These are phyloP conservation scores for Apogon hyalosoma DNA, from an alignment of 2,797 vertebrate genomes.

Conservation along the genomic window DNA sequence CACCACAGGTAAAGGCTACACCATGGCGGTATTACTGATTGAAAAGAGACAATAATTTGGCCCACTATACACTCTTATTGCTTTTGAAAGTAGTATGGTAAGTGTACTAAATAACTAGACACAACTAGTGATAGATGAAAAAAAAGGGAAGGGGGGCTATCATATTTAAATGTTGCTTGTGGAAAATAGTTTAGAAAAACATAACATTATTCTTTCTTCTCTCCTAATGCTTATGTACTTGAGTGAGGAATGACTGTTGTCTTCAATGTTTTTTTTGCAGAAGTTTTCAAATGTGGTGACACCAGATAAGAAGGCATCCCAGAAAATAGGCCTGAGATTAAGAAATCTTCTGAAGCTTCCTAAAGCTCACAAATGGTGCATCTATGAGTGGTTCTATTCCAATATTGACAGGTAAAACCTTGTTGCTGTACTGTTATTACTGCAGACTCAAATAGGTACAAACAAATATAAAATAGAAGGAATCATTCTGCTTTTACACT, in stretches of 20 bases:
- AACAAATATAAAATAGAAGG: not conserved
- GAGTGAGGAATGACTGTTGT: conserved; percentile 3
- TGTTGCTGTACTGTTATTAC: not conserved
- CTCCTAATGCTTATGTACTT: not conserved
- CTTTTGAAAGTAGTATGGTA: not conserved
- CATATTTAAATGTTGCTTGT: too few relatives aligned
- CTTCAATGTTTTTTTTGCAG: conserved; percentile 76
- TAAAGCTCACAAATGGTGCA: conserved; percentile 99
- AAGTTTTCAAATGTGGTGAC: conserved; percentile 92
- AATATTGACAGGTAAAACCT: conserved; percentile 95
- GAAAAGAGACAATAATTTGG: not conserved
- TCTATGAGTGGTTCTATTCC: conserved; percentile 99
- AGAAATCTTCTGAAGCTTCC: conserved; percentile 97
- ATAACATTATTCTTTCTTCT: not conserved
- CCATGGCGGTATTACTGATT: not conserved
- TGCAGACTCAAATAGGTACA: not conserved
- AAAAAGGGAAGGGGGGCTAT: too few relatives aligned
- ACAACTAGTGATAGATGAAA: too few relatives aligned
- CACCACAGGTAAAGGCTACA: conserved; percentile 88
- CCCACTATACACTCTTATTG: not conserved
- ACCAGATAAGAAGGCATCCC: conserved; percentile 95
- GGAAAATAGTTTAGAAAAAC: not conserved
- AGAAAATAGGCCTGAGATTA: conserved; percentile 97
- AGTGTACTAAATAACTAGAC: not conserved
- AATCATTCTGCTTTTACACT: not conserved